Conservation (phyloP, 2,113 vertebrate species). For the Gnathonemus longibarbis region DNA sequence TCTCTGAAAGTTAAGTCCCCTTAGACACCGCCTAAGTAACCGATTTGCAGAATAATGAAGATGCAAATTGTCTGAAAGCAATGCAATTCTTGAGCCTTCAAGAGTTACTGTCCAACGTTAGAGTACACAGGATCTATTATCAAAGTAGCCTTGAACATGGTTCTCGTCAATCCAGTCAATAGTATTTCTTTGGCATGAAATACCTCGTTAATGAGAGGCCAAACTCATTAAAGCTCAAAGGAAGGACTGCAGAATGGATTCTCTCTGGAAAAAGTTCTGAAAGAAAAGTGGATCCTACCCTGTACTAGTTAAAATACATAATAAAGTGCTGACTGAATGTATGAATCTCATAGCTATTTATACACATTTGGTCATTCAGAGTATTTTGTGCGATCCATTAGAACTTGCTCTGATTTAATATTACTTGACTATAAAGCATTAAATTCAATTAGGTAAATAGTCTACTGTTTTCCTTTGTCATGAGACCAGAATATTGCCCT, state of each 20-base stretch:
- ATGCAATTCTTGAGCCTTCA: neutral
- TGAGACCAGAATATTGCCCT: constrained; percentile 18
- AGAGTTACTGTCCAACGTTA: neutral
- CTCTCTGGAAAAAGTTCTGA: neutral
- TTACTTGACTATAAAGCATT: neutral
- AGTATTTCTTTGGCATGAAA: neutral
- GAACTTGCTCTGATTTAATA: neutral
- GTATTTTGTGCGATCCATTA: neutral
- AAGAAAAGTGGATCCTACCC: neutral
- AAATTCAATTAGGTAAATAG: neutral
- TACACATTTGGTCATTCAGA: neutral
- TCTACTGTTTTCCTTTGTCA: neutral
- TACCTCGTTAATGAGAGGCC: neutral
- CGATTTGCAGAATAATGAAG: neutral
- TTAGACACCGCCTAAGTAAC: neutral
- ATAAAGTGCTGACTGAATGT: neutral
- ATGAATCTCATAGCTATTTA: neutral
- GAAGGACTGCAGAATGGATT: neutral
- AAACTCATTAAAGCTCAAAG: neutral
- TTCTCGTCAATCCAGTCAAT: neutral
- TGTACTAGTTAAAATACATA: neutral
- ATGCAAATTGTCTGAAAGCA: neutral
- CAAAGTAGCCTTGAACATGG: neutral
- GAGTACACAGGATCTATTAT: neutral
- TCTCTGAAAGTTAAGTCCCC: neutral